phyloP scores from a whole-genome alignment of 2,113 vertebrate genomes.

The Terrapene triunguis region DNA sequence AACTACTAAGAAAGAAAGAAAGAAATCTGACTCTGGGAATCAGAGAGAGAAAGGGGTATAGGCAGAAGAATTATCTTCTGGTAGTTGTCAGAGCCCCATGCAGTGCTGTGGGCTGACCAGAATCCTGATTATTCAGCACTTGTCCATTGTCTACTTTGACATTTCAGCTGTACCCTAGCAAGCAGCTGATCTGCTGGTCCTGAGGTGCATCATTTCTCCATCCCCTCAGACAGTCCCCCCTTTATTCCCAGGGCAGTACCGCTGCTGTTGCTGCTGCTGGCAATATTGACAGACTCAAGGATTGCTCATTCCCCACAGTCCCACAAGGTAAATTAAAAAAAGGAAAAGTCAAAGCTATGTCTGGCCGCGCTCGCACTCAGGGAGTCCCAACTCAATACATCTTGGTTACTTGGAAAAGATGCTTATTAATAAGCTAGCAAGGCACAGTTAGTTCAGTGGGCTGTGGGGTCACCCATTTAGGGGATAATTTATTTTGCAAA shows the following conservation, averaged over 20 bases:
- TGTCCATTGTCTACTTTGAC: background rate
- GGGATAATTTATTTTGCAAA: constrained; percentile 53
- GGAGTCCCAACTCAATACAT: constrained; percentile 84
- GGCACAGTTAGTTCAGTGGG: constrained; percentile 66
- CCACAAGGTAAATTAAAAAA: constrained; percentile 85
- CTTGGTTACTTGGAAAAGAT: constrained; percentile 81
- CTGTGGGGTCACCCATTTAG: constrained; percentile 18
- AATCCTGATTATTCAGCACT: background rate
- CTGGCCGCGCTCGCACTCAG: constrained; percentile 72
- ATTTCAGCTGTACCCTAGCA: constrained; percentile 25
- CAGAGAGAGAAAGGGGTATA: background rate
- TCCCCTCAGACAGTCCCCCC: background rate
- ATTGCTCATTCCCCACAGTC: constrained; percentile 79
- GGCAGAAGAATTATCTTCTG: background rate
- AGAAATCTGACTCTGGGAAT: background rate
- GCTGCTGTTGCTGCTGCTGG: constrained; percentile 7
- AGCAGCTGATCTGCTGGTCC: background rate
- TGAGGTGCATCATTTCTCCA: constrained; percentile 52
- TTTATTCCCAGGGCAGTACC: constrained; percentile 41
- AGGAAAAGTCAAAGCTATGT: constrained; percentile 84
- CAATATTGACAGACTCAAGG: constrained; percentile 81
- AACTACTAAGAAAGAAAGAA: background rate
- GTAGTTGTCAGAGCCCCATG: background rate
- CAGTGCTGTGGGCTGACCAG: constrained; percentile 11
- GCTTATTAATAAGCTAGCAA: constrained; percentile 81